Percentiles rank a stretch among this genome's conserved stretches.
Conservation (phyloP, 2,797 vertebrate genomes). For the Rachycentron canadum region DNA sequence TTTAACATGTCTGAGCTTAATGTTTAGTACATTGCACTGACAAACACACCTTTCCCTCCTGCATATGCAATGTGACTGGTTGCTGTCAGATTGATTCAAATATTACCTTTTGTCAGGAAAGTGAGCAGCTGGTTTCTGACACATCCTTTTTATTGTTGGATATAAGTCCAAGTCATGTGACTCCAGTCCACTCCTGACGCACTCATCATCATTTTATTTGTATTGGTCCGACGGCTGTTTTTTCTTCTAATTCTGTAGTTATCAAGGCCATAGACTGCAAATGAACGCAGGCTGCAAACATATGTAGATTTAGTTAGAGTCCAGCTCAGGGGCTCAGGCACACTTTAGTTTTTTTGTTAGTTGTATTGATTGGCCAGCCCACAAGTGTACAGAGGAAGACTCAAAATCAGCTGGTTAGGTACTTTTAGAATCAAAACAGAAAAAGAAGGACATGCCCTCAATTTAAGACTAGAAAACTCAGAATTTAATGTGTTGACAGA, state of each 20-base stretch:
- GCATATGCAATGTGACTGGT: not conserved
- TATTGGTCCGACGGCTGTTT: not conserved
- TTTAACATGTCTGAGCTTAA: not conserved
- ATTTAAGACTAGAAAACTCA: conserved; percentile 20
- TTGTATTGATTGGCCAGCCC: conserved; percentile 9
- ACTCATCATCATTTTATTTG: not conserved
- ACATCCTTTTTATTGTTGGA: not conserved
- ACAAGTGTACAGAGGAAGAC: conserved; percentile 12
- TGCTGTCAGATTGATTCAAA: not conserved
- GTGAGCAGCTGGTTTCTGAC: not conserved
- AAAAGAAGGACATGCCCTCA: not conserved
- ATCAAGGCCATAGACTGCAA: not conserved
- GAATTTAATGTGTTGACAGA: conserved; percentile 25
- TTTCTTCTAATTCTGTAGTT: not conserved
- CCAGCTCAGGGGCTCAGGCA: too few species aligned
- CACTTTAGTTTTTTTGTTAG: too few species aligned
- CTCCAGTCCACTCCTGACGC: too few species aligned
- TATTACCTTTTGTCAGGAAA: not conserved
- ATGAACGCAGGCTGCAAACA: not conserved
- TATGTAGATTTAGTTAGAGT: not conserved
- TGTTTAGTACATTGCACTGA: not conserved
- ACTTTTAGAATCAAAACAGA: not conserved
- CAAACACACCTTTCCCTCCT: not conserved
- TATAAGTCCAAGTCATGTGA: too few species aligned
- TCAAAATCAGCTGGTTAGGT: not conserved